Evolutionary conservation across 2,888 invertebrate species (phyloP), one percentile per base, ranked within the genome.

Genomic region (Apamea sordens): DNA sequence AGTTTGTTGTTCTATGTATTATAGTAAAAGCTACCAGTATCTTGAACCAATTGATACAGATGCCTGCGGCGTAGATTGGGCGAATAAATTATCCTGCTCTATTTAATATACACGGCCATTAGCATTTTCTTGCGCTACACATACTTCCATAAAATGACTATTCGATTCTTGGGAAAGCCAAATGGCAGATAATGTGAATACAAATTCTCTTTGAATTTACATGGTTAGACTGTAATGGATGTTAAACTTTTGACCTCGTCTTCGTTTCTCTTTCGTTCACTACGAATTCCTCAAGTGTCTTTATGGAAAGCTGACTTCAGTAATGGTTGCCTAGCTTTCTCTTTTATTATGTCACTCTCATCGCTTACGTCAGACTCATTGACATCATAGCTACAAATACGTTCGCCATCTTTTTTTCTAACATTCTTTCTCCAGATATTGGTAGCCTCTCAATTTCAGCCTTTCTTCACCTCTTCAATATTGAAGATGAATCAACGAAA

Each of bases 71-170:
- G 32, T 68, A 73, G 56, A 77, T 82, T 68, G 56, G 63, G 70
- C 28, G 78, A 70, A 75, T 76, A 82, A 76, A 85, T 80, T 77
- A 73, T 63, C 11, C 50, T 41, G 41, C 32, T 32, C 68, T 77
- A 77, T 76, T 44, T 41, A 67, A 83, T 70, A 63, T 82, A 82
- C 64, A 61, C 13, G 21, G 41, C 44, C 41, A 76, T 77, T 86
- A 68, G 67, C 64, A 69, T 65, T 76, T 85, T 47, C 80, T 69
- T 72, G 64, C 28, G 56, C 32, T 41, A n/a, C 41, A 36, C 65
- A 61, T 28, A n/a, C 61, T n/a, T n/a, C n/a, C n/a, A 65, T 76
- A 50, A 41, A 71, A 44, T 36, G 70, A 18, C 50, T n/a, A 53
- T 65, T 75, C 21, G 36, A n/a, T 73, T 3, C 36, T 72, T 15